Base-by-base conservation (phyloP, 2,888 invertebrate species). In the Lasius fuliginosus region DNA sequence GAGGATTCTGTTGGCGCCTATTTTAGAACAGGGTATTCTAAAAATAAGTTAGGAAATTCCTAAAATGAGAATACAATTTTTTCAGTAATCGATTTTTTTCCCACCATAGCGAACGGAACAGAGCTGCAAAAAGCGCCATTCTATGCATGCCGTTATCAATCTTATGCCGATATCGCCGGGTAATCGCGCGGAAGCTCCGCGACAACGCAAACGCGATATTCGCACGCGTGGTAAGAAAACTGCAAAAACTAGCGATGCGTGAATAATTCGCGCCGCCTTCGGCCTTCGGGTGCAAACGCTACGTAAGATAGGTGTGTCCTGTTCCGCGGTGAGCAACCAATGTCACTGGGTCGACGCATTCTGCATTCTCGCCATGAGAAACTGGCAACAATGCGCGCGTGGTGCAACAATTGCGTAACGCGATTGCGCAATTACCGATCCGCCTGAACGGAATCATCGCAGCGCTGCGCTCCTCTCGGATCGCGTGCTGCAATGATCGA, bases 401-500 rank as follows among this genome's bases (percentile, higher is more conserved):
- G 53, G 42, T 76, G 84, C 82, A 81, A 81, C 83, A 83, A 86
- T 90, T 88, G 88, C 87, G 65, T 82, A 77, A 83, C 67, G 71
- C 69, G 79, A 67, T 90, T 89, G 85, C 89, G 81, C 87, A 89
- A 89, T 89, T 86, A 73, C 6, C 75, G 82, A 67, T 79, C 36
- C 71, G 68, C 76, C 69, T 60, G 77, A 76, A 64, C 40, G 56
- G 23, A 11, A 40, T 36, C 36, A 36, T 36, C 18, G 15, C 53
- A 36, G 42, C 76, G 65, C 53, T 36, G 68, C 53, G 76, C 36
- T 65, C 9, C 40, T 40, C 56, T 40, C 68, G n/a, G 68, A 77
- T 77, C 27, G 77, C 77, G 56, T 68, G 77, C 68, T 67, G 68
- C 68, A 40, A 68, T 68, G 77, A 68, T 77, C 77, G 77, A 77